Evolutionary conservation across 2,797 vertebrate genomes (phyloP).

Genomic region (Ficedula albicollis): DNA sequence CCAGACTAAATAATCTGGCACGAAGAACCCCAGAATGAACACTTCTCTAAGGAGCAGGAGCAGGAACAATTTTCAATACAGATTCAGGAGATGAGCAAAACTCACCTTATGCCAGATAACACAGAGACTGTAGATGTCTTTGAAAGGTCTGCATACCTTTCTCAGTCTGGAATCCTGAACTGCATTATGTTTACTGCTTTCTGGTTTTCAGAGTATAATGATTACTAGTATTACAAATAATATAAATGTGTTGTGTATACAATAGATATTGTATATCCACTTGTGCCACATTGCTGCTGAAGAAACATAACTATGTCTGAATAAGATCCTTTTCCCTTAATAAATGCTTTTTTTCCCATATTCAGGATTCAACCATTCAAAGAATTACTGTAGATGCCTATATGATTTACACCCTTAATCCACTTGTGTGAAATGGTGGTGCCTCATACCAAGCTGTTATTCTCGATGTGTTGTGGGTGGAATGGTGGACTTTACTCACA

Average conservation of each 20-base stretch:
- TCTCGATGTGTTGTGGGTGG: neutral
- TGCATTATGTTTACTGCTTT: neutral
- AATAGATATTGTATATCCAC: neutral
- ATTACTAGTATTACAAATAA: neutral
- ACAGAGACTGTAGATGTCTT: neutral
- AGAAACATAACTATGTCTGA: neutral
- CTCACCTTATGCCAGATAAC: neutral
- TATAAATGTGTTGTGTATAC: neutral
- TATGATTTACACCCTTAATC: neutral
- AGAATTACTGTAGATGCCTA: neutral
- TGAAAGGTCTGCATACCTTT: neutral
- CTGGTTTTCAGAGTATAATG: neutral
- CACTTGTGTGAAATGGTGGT: neutral
- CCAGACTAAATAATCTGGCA: neutral
- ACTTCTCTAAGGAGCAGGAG: neutral
- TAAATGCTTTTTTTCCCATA: neutral
- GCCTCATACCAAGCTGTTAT: neutral
- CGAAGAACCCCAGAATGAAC: neutral
- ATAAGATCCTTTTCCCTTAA: neutral
- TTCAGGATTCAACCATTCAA: neutral
- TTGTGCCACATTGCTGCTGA: neutral
- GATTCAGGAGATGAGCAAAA: neutral
- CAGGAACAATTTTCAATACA: neutral
- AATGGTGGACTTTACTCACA: neutral
- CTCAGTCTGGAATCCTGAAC: neutral